Conservation (phyloP, 2,797 vertebrate genomes). For the Arrhamphus sclerolepis region DNA sequence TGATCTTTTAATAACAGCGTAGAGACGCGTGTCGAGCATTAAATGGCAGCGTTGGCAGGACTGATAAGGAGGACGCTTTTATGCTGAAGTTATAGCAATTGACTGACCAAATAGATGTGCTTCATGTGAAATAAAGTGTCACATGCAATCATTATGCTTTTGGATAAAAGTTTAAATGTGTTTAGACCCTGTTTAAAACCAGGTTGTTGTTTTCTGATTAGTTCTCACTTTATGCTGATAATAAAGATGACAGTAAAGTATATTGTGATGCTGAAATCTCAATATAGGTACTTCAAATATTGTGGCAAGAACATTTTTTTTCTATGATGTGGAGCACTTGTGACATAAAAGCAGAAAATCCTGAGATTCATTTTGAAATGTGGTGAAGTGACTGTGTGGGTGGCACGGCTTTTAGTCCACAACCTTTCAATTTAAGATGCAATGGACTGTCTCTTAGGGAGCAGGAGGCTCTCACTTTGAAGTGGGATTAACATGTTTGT, state of each 20-base stretch:
- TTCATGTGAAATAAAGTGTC: too few relatives aligned
- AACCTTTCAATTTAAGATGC: slow-evolving; percentile 37
- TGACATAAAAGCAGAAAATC: neutral
- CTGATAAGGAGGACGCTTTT: neutral
- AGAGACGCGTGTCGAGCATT: slow-evolving; percentile 32
- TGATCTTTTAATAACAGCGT: neutral
- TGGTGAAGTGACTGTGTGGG: slow-evolving; percentile 33
- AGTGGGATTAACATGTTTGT: slow-evolving; percentile 64
- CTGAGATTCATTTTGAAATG: slow-evolving; percentile 6
- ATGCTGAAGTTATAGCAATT: neutral
- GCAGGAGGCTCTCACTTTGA: slow-evolving; percentile 60
- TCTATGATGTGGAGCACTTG: too few relatives aligned
- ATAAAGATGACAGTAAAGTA: neutral
- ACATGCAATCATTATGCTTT: too few relatives aligned
- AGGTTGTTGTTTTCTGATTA: neutral
- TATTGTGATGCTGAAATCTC: too few relatives aligned
- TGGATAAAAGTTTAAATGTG: too few relatives aligned
- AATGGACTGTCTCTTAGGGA: slow-evolving; percentile 29
- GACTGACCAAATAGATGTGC: neutral
- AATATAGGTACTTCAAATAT: too few relatives aligned
- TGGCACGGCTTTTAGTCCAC: slow-evolving; percentile 38
- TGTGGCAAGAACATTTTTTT: too few relatives aligned
- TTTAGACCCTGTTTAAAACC: slow-evolving; percentile 1
- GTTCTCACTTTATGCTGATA: neutral
- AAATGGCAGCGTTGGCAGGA: slow-evolving; percentile 55